Percentiles rank a stretch among this genome's conserved stretches.
Evolutionary conservation across 2,888 invertebrate genomes (phyloP).

Genomic region (Anagyrus pseudococci): DNA sequence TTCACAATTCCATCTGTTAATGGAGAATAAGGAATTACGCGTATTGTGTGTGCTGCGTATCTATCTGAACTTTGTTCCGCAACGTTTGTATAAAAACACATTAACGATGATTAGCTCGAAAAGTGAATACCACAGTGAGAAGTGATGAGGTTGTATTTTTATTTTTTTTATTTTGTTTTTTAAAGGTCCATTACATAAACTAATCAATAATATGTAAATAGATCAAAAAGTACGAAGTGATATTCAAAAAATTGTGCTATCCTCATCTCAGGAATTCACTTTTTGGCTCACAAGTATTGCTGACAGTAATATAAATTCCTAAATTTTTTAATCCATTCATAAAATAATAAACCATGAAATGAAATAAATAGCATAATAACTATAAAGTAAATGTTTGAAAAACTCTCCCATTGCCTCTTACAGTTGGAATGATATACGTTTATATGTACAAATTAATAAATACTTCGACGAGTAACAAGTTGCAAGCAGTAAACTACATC

Average conservation of each 20-base stretch:
- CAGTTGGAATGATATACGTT: conserved; percentile 38
- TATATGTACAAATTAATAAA: conserved; percentile 38
- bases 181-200: conserved; percentile 4
- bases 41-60: conserved; percentile 7
- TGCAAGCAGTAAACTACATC: conserved; percentile 22
- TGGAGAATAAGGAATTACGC: conserved; percentile 23
- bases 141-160: no score
- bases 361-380: conserved; percentile 26
- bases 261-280: conserved; percentile 22
- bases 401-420: conserved; percentile 30
- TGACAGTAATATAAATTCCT: conserved; percentile 10
- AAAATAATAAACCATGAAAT: conserved; percentile 16
- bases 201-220: conserved; percentile 30
- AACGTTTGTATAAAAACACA: conserved; percentile 30
- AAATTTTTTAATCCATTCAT: conserved; percentile 4
- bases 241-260: conserved; percentile 27
- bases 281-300: conserved; percentile 27
- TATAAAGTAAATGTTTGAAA: conserved; percentile 22
- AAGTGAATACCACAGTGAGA: conserved; percentile 24
- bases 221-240: conserved; percentile 23
- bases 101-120: conserved; percentile 16
- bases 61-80: conserved; percentile 32
- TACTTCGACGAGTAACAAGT: conserved; percentile 22
- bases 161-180: conserved; percentile 20
- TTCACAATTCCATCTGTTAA: conserved; percentile 28